Conservation (phyloP, 2,888 invertebrate species). For the Sinohyriopsis cumingii region DNA sequence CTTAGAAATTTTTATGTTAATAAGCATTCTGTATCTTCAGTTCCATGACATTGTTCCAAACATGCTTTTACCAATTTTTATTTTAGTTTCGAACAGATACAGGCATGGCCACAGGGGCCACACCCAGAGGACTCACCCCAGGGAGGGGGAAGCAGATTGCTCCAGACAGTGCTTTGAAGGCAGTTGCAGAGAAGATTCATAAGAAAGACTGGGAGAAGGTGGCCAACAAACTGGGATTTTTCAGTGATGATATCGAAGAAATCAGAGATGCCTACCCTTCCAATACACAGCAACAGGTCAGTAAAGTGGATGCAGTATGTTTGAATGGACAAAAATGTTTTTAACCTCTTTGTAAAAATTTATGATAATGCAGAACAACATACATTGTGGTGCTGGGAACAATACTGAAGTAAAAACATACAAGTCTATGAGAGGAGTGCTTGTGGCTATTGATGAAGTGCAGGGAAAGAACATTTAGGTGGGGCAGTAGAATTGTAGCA, state of each 20-base stretch:
- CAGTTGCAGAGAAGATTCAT: conserved; percentile 57
- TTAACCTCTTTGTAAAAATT: neutral
- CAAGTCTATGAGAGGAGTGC: too few species aligned
- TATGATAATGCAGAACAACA: too few species aligned
- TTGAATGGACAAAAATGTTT: neutral
- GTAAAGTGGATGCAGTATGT: neutral
- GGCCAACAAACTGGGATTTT: conserved; percentile 60
- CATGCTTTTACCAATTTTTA: neutral
- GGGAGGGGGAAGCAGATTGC: conserved; percentile 33
- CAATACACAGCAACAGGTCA: conserved; percentile 50
- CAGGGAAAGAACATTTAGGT: too few species aligned
- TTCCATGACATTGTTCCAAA: neutral
- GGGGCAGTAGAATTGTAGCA: too few species aligned
- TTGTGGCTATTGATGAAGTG: too few species aligned
- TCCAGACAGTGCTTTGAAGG: conserved; percentile 52
- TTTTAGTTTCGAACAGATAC: conserved; percentile 31
- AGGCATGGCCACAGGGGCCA: conserved; percentile 11
- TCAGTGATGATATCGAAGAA: conserved; percentile 52
- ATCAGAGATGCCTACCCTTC: conserved; percentile 44
- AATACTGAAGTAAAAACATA: too few species aligned
- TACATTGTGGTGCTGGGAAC: too few species aligned
- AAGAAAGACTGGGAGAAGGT: conserved; percentile 59
- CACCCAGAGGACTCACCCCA: conserved; percentile 13
- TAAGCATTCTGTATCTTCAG: neutral
- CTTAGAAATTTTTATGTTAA: too few species aligned